These are phyloP conservation scores for Arenicola marina DNA, from an alignment of 2,888 invertebrate species.

Conservation along the genomic window DNA sequence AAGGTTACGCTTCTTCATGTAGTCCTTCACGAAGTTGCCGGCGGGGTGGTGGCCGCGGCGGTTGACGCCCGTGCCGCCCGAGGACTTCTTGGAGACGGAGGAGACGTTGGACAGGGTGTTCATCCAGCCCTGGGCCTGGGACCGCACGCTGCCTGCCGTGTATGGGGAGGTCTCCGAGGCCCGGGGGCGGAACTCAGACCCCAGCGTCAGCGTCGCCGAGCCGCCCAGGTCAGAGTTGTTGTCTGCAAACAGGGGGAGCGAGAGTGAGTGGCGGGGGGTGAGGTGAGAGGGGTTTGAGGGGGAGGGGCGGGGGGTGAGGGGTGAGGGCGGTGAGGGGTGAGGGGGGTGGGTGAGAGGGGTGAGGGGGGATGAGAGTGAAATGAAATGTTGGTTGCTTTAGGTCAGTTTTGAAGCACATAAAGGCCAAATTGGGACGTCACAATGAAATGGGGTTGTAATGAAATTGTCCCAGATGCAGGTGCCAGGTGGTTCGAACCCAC, in stretches of 20 bases:
- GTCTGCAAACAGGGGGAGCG: neutral
- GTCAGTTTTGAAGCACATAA: too few species aligned
- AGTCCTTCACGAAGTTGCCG: conserved; percentile 84
- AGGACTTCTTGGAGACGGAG: conserved; percentile 66
- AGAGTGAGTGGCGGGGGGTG: neutral
- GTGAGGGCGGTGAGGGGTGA: too few species aligned
- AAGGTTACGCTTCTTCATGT: conserved; percentile 89
- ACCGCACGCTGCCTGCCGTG: neutral
- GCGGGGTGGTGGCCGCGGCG: neutral
- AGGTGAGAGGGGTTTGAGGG: neutral
- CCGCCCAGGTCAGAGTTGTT: neutral
- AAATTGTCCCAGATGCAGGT: too few species aligned
- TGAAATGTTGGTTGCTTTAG: too few species aligned
- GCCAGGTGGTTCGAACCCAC: too few species aligned
- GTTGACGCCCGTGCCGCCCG: conserved; percentile 49
- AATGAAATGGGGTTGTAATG: too few species aligned
- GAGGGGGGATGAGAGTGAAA: too few species aligned
- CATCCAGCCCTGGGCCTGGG: conserved; percentile 76
- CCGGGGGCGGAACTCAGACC: neutral
- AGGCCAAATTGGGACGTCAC: too few species aligned
- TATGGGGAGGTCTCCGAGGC: neutral
- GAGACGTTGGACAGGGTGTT: conserved; percentile 82
- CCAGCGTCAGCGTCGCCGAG: conserved; percentile 9
- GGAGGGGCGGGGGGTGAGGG: too few species aligned
- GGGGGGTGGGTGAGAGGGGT: too few species aligned